These are phyloP conservation scores for Dolomedes plantarius DNA, from an alignment of 2,888 invertebrate species.

Conservation along the genomic window DNA sequence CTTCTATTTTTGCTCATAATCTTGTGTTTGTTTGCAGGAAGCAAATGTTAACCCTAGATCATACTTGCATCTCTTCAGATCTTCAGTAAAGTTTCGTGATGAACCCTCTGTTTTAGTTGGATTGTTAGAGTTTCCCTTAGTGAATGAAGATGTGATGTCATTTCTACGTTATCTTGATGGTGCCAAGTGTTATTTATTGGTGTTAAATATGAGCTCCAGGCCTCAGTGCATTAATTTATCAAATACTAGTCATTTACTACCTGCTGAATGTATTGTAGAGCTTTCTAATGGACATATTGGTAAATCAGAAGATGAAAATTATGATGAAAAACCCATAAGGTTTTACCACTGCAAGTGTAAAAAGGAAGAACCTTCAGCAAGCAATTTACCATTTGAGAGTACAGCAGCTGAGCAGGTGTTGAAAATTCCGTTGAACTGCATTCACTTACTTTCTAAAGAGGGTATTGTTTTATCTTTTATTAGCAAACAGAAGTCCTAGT, in stretches of 20 bases:
- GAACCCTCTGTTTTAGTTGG: constrained; percentile 71
- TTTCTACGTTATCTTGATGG: constrained; percentile 63
- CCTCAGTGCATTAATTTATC: constrained; percentile 80
- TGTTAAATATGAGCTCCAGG: constrained; percentile 82
- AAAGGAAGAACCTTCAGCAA: background rate
- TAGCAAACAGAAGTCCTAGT: background rate
- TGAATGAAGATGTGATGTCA: constrained; percentile 53
- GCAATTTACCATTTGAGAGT: background rate
- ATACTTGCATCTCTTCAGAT: constrained; percentile 30
- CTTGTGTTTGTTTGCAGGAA: constrained; percentile 13
- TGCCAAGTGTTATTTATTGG: constrained; percentile 82
- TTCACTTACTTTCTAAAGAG: constrained; percentile 32
- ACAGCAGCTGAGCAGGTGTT: no score
- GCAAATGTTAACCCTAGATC: constrained; percentile 37
- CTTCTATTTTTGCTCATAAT: no score
- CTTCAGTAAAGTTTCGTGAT: constrained; percentile 64
- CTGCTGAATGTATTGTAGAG: constrained; percentile 40
- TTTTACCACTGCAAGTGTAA: background rate
- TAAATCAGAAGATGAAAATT: background rate
- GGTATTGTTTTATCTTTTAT: constrained; percentile 39
- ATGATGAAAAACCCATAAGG: background rate
- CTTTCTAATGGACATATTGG: constrained; percentile 30
- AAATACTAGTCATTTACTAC: constrained; percentile 9
- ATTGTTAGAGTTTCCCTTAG: constrained; percentile 10
- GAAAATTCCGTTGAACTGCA: constrained; percentile 22